These are phyloP conservation scores for Pipistrellus kuhlii DNA, from an alignment of 2,797 vertebrate species.

Conservation along the genomic window DNA sequence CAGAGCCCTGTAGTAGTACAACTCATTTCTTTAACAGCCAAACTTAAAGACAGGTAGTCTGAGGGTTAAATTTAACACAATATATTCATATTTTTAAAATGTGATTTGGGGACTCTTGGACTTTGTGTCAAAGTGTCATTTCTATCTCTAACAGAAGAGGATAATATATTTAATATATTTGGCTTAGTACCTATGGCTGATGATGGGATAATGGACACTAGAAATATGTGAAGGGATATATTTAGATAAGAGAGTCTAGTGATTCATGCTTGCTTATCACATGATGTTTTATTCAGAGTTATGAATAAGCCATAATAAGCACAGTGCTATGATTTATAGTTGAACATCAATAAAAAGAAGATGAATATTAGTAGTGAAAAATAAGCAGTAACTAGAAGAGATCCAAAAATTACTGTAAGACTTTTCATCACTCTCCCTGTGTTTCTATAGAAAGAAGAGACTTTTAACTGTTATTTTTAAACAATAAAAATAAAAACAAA, in stretches of 20 bases:
- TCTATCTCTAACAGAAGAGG: slow-evolving; percentile 56
- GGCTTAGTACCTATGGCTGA: slow-evolving; percentile 35
- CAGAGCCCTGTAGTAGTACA: slow-evolving; percentile 37
- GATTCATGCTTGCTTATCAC: slow-evolving; percentile 68
- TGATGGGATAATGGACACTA: slow-evolving; percentile 65
- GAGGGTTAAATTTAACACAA: slow-evolving; percentile 54
- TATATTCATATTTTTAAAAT: slow-evolving; percentile 47
- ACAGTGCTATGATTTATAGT: slow-evolving; percentile 62
- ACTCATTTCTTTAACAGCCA: slow-evolving; percentile 19
- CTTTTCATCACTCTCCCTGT: slow-evolving; percentile 31
- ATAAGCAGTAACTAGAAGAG: slow-evolving; percentile 60
- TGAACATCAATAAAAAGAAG: slow-evolving; percentile 67
- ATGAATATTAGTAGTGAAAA: slow-evolving; percentile 58
- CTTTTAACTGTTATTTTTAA: slow-evolving; percentile 55
- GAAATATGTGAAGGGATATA: slow-evolving; percentile 63
- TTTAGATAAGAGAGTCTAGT: slow-evolving; percentile 66
- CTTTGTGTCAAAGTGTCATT: slow-evolving; percentile 56
- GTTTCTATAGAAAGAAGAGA: background rate
- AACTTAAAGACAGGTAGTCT: slow-evolving; percentile 13
- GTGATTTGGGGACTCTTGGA: slow-evolving; percentile 57
- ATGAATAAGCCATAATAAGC: slow-evolving; percentile 60
- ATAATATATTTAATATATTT: slow-evolving; percentile 62
- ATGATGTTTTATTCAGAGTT: slow-evolving; percentile 69
- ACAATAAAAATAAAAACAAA: slow-evolving; percentile 44
- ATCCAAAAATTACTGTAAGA: slow-evolving; percentile 56